phyloP scores from a whole-genome alignment of 2,888 invertebrate genomes.

The Hermodice carunculata region DNA sequence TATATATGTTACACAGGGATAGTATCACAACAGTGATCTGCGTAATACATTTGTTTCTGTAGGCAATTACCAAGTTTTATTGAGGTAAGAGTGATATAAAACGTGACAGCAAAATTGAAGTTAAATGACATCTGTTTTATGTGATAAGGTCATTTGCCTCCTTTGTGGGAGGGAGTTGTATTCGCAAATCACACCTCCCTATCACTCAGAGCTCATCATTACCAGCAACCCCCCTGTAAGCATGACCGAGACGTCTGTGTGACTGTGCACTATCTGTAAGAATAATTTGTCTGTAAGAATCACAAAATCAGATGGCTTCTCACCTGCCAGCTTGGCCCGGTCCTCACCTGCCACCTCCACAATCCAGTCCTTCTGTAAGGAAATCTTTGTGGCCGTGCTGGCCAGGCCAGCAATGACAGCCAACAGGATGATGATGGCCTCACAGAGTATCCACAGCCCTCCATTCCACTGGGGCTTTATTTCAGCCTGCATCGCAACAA shows the following conservation, averaged over 20 bases:
- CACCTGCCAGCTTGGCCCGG: slow-evolving; percentile 66
- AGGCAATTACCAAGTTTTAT: too few species aligned
- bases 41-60: too few species aligned
- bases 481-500: slow-evolving; percentile 41
- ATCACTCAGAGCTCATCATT: not conserved
- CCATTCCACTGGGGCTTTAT: slow-evolving; percentile 25
- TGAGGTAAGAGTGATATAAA: too few species aligned
- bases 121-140: too few species aligned
- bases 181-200: not conserved
- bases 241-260: too few species aligned
- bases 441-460: not conserved
- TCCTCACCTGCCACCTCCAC: slow-evolving; percentile 64
- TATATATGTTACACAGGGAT: too few species aligned
- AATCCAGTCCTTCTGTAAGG: slow-evolving; percentile 71
- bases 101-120: too few species aligned
- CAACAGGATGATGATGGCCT: slow-evolving; percentile 28
- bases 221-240: not conserved
- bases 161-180: too few species aligned
- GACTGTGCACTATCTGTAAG: too few species aligned
- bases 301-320: slow-evolving; percentile 26
- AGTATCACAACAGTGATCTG: too few species aligned
- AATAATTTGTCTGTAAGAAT: too few species aligned
- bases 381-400: slow-evolving; percentile 66
- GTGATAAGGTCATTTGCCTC: too few species aligned
- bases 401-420: slow-evolving; percentile 46